Percentiles rank a stretch among this genome's conserved stretches.
phyloP scores from a whole-genome alignment of 35 echinoderm and acorn worm genomes.

The Lytechinus pictus region DNA sequence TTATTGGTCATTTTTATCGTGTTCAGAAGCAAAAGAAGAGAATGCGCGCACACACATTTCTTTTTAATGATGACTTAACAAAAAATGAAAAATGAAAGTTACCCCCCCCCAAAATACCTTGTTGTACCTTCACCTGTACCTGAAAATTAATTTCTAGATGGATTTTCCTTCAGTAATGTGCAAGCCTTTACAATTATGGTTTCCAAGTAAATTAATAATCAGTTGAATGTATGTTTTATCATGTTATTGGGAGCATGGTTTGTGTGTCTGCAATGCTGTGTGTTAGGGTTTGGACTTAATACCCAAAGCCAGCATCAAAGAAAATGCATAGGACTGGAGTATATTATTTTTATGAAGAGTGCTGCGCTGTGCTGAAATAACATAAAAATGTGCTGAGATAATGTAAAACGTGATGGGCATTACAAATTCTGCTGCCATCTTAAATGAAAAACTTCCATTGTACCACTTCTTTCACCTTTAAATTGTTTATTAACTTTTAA shows the following conservation, averaged over 20 bases:
- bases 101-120: neutral
- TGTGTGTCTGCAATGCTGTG: neutral
- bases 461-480: too few relatives aligned
- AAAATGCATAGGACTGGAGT: neutral
- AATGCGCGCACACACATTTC: too few relatives aligned
- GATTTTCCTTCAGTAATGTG: neutral
- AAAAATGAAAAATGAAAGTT: neutral
- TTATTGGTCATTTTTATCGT: too few relatives aligned
- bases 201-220: neutral
- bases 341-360: neutral
- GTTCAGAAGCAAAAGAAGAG: too few relatives aligned
- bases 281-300: neutral
- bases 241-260: neutral
- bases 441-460: too few relatives aligned
- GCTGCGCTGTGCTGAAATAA: too few relatives aligned
- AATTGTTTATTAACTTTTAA: too few relatives aligned
- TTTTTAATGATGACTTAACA: neutral
- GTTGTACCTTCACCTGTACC: neutral
- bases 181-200: neutral
- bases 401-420: neutral
- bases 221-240: neutral
- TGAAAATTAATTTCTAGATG: neutral
- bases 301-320: neutral
- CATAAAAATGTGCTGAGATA: neutral
- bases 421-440: neutral